Evolutionary conservation across 2,113 vertebrate species (phyloP).

Genomic region (Barnardius zonarius): DNA sequence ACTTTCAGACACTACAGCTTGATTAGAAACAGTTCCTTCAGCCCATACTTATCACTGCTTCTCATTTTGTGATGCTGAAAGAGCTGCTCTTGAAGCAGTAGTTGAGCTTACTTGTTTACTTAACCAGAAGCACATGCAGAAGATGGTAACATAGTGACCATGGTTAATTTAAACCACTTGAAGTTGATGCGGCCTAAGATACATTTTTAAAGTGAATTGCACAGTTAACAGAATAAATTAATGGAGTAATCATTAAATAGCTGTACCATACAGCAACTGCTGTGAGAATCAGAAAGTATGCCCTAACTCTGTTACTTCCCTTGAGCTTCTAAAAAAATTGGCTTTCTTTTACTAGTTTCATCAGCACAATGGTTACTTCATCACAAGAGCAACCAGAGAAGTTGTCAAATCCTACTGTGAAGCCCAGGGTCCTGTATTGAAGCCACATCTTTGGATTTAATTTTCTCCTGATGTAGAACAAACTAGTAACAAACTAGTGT

Average conservation of each 20-base stretch:
- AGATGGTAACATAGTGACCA: not conserved
- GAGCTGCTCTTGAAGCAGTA: not conserved
- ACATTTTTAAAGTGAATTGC: not conserved
- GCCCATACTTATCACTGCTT: not conserved
- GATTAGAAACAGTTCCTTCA: not conserved
- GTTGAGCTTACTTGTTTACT: not conserved
- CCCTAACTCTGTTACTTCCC: constrained; percentile 17
- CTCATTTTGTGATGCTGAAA: not conserved
- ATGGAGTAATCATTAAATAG: not conserved
- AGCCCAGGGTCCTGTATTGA: not conserved
- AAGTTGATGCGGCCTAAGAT: not conserved
- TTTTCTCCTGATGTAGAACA: not conserved
- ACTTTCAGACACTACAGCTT: not conserved
- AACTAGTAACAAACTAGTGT: not conserved
- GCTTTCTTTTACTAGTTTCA: not conserved
- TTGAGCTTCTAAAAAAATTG: not conserved
- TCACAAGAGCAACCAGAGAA: not conserved
- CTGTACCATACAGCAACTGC: constrained; percentile 23
- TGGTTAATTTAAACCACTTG: not conserved
- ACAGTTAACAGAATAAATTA: not conserved
- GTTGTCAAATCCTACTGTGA: not conserved
- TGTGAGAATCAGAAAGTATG: constrained; percentile 13
- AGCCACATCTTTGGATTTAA: not conserved
- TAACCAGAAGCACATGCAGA: not conserved
- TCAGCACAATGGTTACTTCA: not conserved